Percentiles rank a stretch among this genome's conserved stretches.
phyloP scores from a whole-genome alignment of 2,113 vertebrate species.

The Protobothrops mucrosquamatus region DNA sequence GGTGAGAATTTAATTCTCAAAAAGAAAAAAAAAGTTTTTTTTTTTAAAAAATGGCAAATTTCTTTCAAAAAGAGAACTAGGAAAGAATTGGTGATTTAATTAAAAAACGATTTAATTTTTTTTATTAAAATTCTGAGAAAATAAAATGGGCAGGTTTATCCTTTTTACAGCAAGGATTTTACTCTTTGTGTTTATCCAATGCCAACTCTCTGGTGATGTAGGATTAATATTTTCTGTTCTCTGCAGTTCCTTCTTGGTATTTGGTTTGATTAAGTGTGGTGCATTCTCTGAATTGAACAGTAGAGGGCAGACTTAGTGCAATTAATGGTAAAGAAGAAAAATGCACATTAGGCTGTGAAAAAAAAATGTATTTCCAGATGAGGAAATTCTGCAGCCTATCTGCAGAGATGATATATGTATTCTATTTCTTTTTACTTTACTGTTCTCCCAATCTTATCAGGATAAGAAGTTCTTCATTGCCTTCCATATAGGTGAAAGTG shows the following conservation, averaged over 20 bases:
- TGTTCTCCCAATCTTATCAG: neutral
- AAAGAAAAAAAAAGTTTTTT: neutral
- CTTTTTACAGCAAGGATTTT: neutral
- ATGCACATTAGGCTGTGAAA: neutral
- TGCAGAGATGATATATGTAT: too few relatives aligned
- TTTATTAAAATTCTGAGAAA: neutral
- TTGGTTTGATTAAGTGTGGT: neutral
- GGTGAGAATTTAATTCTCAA: neutral
- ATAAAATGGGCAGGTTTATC: neutral
- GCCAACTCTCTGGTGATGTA: neutral
- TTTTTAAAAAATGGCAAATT: neutral
- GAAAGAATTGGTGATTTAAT: neutral
- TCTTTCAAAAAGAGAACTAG: neutral
- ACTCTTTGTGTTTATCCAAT: neutral
- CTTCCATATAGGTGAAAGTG: neutral
- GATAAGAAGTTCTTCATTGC: neutral
- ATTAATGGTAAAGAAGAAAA: constrained; percentile 5
- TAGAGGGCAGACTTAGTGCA: constrained; percentile 68
- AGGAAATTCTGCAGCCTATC: neutral
- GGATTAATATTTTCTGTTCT: neutral
- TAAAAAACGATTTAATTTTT: neutral
- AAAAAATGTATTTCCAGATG: neutral
- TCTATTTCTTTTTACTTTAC: too few relatives aligned
- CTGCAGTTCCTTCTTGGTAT: neutral
- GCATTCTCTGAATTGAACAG: constrained; percentile 42